These are phyloP conservation scores for Chionodraco myersi DNA, from an alignment of 2,113 vertebrate genomes.

Conservation along the genomic window DNA sequence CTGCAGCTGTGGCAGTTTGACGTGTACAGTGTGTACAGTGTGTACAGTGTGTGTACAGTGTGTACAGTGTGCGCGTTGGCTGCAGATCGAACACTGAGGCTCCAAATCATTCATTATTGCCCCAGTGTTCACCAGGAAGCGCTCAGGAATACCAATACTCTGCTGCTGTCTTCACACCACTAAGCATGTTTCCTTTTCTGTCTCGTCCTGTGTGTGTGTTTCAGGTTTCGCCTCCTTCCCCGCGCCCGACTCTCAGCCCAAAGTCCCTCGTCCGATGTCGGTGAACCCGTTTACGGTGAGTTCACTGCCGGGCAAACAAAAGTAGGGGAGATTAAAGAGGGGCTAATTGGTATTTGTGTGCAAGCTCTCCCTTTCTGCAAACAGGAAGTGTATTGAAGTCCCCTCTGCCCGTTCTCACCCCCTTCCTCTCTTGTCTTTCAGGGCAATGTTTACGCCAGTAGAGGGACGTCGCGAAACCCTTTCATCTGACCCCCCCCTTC, in stretches of 20 bases:
- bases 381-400: constrained; percentile 26
- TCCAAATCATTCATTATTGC: constrained; percentile 17
- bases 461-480: constrained; percentile 84
- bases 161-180: background rate
- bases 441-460: constrained; percentile 85
- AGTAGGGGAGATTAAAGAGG: background rate
- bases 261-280: constrained; percentile 83
- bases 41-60: too few relatives aligned
- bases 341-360: constrained; percentile 25
- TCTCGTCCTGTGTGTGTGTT: background rate
- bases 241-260: constrained; percentile 74
- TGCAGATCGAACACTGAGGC: constrained; percentile 28
- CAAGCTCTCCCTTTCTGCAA: constrained; percentile 9
- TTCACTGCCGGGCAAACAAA: background rate
- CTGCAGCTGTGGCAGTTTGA: background rate
- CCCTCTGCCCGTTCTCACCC: constrained; percentile 38
- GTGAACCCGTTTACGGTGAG: constrained; percentile 87
- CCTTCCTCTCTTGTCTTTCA: constrained; percentile 64
- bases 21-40: background rate
- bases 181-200: background rate
- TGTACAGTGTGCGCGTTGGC: constrained; percentile 1
- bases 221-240: constrained; percentile 82
- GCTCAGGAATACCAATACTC: constrained; percentile 38
- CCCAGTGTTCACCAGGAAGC: constrained; percentile 17
- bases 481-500: constrained; percentile 80